These are phyloP conservation scores for Gisinianus flammeolus DNA, from an alignment of 2,888 invertebrate genomes.

Conservation along the genomic window DNA sequence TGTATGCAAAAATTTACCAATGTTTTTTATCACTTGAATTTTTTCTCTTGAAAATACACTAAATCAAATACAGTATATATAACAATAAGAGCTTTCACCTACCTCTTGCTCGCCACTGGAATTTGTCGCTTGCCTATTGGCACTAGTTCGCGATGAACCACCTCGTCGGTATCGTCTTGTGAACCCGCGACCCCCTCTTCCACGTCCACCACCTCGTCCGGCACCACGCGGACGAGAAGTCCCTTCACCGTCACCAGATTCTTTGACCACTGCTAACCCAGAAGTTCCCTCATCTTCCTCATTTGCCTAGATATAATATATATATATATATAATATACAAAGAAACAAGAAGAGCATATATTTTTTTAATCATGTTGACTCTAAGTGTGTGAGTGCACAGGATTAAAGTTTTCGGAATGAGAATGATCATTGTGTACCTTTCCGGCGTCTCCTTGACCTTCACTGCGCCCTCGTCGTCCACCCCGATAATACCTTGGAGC, in stretches of 20 bases:
- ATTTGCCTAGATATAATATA: conserved; percentile 16
- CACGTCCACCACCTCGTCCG: conserved; percentile 60
- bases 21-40: neutral
- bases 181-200: conserved; percentile 62
- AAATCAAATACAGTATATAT: neutral
- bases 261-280: conserved; percentile 46
- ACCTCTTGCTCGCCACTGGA: conserved; percentile 46
- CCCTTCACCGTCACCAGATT: conserved; percentile 59
- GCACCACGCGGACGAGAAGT: conserved; percentile 59
- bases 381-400: no score
- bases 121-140: conserved; percentile 62
- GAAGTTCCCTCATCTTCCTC: conserved; percentile 37
- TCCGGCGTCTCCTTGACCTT: conserved; percentile 55
- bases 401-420: no score
- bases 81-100: neutral
- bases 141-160: conserved; percentile 60
- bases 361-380: no score
- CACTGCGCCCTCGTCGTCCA: conserved; percentile 54
- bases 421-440: conserved; percentile 34
- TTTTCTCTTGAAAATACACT: neutral
- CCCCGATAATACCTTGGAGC: conserved; percentile 51
- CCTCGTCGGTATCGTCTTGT: conserved; percentile 68
- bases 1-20: conserved; percentile 10
- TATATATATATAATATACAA: neutral
- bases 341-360: conserved; percentile 9